A percentile compares a stretch with the other conserved stretches of the same genome.
Evolutionary conservation across 2,888 invertebrate species (phyloP).

Genomic region (Phoenoteleia sp.): DNA sequence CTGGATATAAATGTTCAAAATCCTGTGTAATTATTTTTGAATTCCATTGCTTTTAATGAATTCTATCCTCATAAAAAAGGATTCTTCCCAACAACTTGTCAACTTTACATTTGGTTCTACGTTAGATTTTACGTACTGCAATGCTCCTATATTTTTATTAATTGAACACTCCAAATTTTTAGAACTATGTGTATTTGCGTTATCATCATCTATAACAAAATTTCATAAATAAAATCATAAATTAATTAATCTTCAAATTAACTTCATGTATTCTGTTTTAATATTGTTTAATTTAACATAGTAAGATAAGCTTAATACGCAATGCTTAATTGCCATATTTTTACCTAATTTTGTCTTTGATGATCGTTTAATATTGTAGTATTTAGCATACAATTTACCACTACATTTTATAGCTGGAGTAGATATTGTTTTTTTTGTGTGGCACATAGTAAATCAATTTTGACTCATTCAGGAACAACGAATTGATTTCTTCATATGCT

Average conservation of each 20-base stretch:
- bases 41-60: background rate
- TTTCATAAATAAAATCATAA: too few species aligned
- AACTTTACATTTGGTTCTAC: background rate
- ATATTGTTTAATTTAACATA: too few species aligned
- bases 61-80: background rate
- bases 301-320: too few species aligned
- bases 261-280: too few species aligned
- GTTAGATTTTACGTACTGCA: background rate
- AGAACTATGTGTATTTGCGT: too few species aligned
- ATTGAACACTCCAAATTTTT: too few species aligned
- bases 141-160: background rate
- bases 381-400: background rate
- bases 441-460: background rate
- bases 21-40: background rate
- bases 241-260: too few species aligned
- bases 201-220: too few species aligned
- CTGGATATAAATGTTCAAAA: background rate
- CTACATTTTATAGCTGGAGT: background rate
- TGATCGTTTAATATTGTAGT: background rate
- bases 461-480: background rate
- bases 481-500: background rate
- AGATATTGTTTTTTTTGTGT: background rate
- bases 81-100: background rate
- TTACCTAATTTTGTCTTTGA: too few species aligned
- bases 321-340: too few species aligned